Base-by-base conservation (phyloP, 2,888 invertebrate genomes). In the Mamestra brassicae region DNA sequence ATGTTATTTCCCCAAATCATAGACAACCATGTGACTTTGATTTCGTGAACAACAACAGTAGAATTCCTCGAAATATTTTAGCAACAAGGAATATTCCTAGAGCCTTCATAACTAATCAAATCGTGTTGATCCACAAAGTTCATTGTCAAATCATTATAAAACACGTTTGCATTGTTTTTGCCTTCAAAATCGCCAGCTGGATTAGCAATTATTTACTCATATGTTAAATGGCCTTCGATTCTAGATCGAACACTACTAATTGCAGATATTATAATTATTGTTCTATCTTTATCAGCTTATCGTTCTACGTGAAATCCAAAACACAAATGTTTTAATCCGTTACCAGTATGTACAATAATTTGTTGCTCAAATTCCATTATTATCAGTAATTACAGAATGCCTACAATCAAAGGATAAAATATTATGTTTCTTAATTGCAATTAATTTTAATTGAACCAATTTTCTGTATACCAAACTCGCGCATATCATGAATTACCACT, bases 61-160 rank as follows among this genome's bases (percentile, higher is more conserved):
- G 36, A 55, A 50, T 80, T 71, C 42, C n/a, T n/a, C 15, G 42
- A 62, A 72, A 36, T 42, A 26, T 42, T 62, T 79, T 71, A 15
- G 61, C 47, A 34, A 65, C 13, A 61, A 55, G 58, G 42, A 81
- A 67, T 67, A 58, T 50, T 67, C 38, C 15, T 47, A 54, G 42
- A 75, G 50, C 77, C 82, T 58, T 76, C 77, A 58, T 36, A 7
- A 36, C 3, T 58, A 36, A 64, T 54, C 50, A 42, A 78, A 66
- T 11, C 61, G 4, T 13, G 26, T 62, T 57, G 7, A 45, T 71
- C 36, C 42, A 36, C 38, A 66, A 84, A 74, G 65, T 80, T 81
- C 69, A 84, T 66, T 81, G 81, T 75, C 75, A 66, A 74, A 55
- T n/a, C 13, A 47, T 47, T 47, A 61, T 45, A 58, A 58, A 66